A percentile compares a stretch with the other conserved stretches of the same genome.
phyloP scores from a whole-genome alignment of 2,113 vertebrate genomes.

The Ploceus nigricollis region DNA sequence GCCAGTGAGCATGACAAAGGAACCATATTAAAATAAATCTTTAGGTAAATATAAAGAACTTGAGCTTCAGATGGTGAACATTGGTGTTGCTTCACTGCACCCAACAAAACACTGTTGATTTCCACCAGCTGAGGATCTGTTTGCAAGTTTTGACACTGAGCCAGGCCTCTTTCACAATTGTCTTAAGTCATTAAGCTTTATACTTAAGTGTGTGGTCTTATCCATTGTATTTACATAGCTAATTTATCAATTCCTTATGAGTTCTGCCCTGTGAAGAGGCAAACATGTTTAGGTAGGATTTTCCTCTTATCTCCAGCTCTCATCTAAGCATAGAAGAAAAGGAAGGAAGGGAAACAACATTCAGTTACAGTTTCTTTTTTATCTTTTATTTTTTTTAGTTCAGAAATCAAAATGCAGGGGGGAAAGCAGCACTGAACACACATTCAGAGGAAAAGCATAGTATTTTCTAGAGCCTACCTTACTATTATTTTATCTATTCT shows the following conservation, averaged over 20 bases:
- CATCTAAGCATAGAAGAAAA: neutral
- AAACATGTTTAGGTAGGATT: neutral
- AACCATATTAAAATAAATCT: neutral
- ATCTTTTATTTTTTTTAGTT: neutral
- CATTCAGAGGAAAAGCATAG: neutral
- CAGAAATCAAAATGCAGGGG: neutral
- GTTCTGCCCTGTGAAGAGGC: neutral
- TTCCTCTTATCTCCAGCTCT: neutral
- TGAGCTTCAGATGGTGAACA: neutral
- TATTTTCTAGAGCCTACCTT: neutral
- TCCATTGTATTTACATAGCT: neutral
- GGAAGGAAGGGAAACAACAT: neutral
- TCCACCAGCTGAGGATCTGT: neutral
- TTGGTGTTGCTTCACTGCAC: neutral
- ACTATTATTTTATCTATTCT: neutral
- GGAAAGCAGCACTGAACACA: neutral
- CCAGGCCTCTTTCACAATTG: neutral
- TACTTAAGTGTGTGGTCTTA: neutral
- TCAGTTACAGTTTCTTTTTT: neutral
- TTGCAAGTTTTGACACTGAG: neutral
- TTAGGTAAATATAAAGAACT: slow-evolving; percentile 7
- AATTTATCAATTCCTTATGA: neutral
- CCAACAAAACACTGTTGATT: neutral
- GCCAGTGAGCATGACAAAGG: neutral
- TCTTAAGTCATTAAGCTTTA: neutral